Conservation (phyloP, 2,113 vertebrate genomes). For the Mobula birostris region DNA sequence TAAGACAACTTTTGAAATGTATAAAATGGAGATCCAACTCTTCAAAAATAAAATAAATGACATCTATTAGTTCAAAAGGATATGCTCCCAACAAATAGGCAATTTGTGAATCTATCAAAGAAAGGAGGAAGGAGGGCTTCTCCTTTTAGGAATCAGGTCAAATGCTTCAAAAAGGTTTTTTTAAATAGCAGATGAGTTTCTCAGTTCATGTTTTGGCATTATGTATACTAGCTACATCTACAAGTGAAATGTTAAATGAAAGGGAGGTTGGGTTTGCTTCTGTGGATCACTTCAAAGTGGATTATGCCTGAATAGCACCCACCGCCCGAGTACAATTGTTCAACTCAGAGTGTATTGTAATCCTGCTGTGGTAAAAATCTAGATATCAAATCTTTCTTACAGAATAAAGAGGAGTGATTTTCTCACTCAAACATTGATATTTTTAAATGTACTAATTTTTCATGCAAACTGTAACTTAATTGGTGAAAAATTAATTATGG, state of each 20-base stretch:
- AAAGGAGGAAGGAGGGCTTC: too few species aligned
- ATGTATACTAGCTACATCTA: background rate
- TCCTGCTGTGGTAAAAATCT: background rate
- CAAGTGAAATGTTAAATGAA: background rate
- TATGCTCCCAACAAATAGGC: background rate
- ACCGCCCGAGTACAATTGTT: background rate
- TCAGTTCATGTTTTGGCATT: background rate
- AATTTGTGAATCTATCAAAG: background rate
- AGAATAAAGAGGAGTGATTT: background rate
- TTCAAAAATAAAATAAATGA: background rate
- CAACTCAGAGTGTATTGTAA: background rate
- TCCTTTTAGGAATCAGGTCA: background rate
- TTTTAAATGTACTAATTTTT: background rate
- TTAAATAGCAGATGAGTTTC: background rate
- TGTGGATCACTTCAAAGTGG: background rate
- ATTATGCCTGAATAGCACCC: too few species aligned
- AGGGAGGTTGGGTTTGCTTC: too few species aligned
- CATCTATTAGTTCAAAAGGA: background rate
- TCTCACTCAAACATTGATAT: background rate
- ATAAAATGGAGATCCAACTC: background rate
- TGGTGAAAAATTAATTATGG: background rate
- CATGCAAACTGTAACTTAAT: background rate
- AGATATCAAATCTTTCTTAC: background rate
- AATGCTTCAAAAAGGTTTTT: too few species aligned
- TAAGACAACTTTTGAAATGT: background rate